phyloP scores from a whole-genome alignment of 2,888 invertebrate species.

The Athalia circularis region DNA sequence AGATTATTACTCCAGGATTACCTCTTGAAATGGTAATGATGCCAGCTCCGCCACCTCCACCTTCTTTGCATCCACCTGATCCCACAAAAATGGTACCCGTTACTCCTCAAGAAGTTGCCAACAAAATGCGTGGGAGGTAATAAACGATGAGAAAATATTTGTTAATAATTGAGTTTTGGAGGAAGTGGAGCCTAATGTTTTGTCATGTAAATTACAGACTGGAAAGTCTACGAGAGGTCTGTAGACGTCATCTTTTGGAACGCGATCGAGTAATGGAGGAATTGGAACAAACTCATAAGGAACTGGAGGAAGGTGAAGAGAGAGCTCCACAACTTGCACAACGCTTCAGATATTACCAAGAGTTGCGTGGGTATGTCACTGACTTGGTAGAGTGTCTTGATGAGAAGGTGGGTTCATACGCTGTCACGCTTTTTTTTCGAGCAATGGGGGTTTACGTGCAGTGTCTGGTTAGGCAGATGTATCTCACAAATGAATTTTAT shows the following conservation, averaged over 20 bases:
- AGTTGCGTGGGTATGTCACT: conserved; percentile 94
- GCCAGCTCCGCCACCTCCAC: conserved; percentile 71
- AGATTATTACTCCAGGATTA: conserved; percentile 62
- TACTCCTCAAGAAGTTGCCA: conserved; percentile 76
- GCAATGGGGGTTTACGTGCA: conserved; percentile 64
- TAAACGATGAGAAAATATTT: neutral
- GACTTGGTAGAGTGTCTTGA: conserved; percentile 98
- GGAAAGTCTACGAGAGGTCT: conserved; percentile 78
- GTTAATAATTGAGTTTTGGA: neutral
- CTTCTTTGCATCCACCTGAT: conserved; percentile 69
- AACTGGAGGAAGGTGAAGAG: conserved; percentile 77
- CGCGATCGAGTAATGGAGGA: conserved; percentile 75
- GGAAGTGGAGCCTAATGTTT: neutral
- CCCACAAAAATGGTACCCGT: conserved; percentile 71
- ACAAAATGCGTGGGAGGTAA: conserved; percentile 75
- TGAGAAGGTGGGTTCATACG: conserved; percentile 87
- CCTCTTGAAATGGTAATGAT: conserved; percentile 68
- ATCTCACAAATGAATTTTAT: neutral
- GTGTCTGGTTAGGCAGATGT: conserved; percentile 53
- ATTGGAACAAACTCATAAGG: conserved; percentile 69
- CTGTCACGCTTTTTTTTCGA: conserved; percentile 67
- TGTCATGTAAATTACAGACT: conserved; percentile 74
- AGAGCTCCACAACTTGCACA: conserved; percentile 83
- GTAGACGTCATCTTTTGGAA: conserved; percentile 76
- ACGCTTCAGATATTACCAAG: conserved; percentile 95